A percentile compares a stretch with the other conserved stretches of the same genome.
Conservation (phyloP, 2,113 vertebrate genomes). For the Lynx canadensis region DNA sequence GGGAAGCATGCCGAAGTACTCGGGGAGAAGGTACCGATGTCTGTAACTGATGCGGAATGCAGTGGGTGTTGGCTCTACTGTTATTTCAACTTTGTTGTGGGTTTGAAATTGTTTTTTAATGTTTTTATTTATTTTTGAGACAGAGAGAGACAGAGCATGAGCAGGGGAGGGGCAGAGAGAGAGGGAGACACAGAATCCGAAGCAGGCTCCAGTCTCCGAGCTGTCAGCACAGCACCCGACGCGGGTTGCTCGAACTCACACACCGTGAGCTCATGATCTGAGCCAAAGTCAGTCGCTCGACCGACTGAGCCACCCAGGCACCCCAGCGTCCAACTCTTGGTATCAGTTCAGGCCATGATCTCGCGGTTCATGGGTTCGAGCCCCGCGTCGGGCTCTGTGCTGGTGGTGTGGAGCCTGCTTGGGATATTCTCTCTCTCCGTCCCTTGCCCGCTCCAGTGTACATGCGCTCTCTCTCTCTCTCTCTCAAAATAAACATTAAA, state of each 20-base stretch:
- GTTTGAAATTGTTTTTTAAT: not conserved
- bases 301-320: too few species aligned
- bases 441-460: not conserved
- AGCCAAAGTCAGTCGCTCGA: too few species aligned
- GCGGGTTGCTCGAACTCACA: too few species aligned
- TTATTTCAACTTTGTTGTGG: not conserved
- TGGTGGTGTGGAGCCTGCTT: not conserved
- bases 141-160: too few species aligned
- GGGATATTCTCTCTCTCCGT: not conserved
- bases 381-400: not conserved
- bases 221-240: too few species aligned
- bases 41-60: not conserved
- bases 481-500: not conserved
- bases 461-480: not conserved
- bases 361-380: not conserved
- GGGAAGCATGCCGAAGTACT: not conserved
- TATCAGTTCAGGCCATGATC: not conserved
- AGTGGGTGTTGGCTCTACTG: not conserved
- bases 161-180: too few species aligned
- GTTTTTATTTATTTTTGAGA: too few species aligned
- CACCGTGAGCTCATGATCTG: too few species aligned
- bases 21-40: not conserved
- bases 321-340: not conserved
- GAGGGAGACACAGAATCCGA: too few species aligned
- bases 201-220: too few species aligned